Evolutionary conservation across 1,140 invertebrate genomes (phyloP).

Genomic region (Conus betulinus): DNA sequence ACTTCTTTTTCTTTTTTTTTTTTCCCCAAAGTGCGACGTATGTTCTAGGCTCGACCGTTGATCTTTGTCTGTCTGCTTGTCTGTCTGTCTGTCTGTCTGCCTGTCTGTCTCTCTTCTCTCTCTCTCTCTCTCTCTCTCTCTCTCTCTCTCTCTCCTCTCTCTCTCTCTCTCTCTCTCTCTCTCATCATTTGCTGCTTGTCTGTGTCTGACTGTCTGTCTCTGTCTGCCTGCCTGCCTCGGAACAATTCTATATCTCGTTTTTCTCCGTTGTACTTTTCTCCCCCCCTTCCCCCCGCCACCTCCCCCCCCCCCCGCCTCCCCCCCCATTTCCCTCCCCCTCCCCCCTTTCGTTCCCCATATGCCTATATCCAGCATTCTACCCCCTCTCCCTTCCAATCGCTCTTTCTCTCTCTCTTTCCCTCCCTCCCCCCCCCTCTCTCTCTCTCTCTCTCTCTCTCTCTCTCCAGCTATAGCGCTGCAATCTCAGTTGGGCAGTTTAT

Average conservation of each 20-base stretch:
- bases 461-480: background rate
- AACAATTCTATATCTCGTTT: too few relatives aligned
- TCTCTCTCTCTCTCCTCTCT: conserved; percentile 3
- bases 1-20: too few relatives aligned
- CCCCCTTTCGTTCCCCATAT: background rate
- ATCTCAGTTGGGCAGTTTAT: too few relatives aligned
- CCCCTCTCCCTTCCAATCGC: too few relatives aligned
- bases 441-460: conserved; percentile 27
- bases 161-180: conserved; percentile 14
- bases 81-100: too few relatives aligned
- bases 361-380: background rate
- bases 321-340: conserved; percentile 21
- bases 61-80: too few relatives aligned
- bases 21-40: too few relatives aligned
- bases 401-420: background rate
- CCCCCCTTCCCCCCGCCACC: background rate
- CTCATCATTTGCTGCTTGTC: background rate
- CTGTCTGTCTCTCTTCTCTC: background rate
- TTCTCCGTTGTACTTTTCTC: background rate
- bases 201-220: background rate
- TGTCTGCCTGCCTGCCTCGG: background rate
- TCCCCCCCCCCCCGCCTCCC: background rate
- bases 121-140: conserved; percentile 3
- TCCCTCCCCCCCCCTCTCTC: background rate
- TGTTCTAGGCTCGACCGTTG: too few relatives aligned